Percentiles rank a stretch among this genome's conserved stretches.
Evolutionary conservation across 2,797 vertebrate species (phyloP).

Genomic region (Decapterus maruadsi): DNA sequence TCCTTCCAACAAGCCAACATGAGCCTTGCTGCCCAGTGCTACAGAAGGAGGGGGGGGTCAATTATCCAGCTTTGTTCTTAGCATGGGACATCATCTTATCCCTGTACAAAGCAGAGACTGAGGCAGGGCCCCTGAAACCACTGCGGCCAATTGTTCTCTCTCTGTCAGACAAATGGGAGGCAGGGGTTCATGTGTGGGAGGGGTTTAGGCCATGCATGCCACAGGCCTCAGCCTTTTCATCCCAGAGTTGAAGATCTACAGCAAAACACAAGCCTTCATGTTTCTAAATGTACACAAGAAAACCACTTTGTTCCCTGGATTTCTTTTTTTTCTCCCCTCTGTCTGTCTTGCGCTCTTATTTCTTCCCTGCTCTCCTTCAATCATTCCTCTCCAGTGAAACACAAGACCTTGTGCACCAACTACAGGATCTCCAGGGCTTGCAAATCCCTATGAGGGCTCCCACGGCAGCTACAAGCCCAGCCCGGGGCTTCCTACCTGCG

Average conservation of each 20-base stretch:
- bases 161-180: constrained; percentile 50
- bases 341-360: constrained; percentile 10
- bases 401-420: constrained; percentile 56
- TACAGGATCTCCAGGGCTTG: constrained; percentile 61
- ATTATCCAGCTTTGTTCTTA: constrained; percentile 78
- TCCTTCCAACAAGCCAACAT: constrained; percentile 44
- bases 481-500: constrained; percentile 73
- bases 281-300: constrained; percentile 24
- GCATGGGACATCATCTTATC: constrained; percentile 72
- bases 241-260: constrained; percentile 25
- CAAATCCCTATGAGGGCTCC: constrained; percentile 74
- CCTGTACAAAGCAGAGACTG: constrained; percentile 53
- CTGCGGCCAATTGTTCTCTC: constrained; percentile 48
- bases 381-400: constrained; percentile 34
- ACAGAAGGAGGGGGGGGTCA: constrained; percentile 61
- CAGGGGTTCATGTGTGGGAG: constrained; percentile 35
- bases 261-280: constrained; percentile 14
- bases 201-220: constrained; percentile 16
- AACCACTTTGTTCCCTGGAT: constrained; percentile 7
- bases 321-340: constrained; percentile 2
- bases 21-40: constrained; percentile 28
- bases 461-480: constrained; percentile 69
- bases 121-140: constrained; percentile 56
- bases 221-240: constrained; percentile 20
- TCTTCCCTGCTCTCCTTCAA: constrained; percentile 9